Evolutionary conservation across 2,888 invertebrate genomes (phyloP), one percentile per base, ranked within the genome.

Genomic region (Tuberolachnus salignus): DNA sequence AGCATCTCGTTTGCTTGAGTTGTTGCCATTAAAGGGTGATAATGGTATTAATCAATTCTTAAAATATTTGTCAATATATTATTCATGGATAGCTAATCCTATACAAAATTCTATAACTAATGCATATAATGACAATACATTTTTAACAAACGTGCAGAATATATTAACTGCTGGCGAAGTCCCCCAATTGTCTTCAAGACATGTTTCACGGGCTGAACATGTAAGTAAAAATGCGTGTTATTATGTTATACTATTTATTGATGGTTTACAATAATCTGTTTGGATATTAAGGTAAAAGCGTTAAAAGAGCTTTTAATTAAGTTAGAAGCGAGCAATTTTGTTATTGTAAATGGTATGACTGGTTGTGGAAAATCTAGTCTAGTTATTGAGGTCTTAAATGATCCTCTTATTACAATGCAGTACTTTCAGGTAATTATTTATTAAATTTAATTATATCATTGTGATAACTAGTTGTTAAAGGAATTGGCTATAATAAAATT

Each of bases 331-430:
- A 88, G 89, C 82, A 87, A 88, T 81, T 89, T 89, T 81, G 85
- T 92, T 3, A 89, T 88, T 0, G 86, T 92, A 16, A 89, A 91
- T 84, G 92, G 92, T 13, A 91, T 92, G 91, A 88, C 91, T n/a
- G 92, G 92, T 1, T 90, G 88, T 82, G 93, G 92, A 42, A 92
- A 92, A 86, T 90, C 92, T 0, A 89, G 90, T 73, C 86, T 92
- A 13, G 90, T 90, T 1, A 88, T 90, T 80, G 89, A 88, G 80
- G 88, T 88, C 9, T 85, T 91, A 4, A 86, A 89, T 46, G 87
- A 88, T 83, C 9, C 85, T 84, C 63, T 84, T 61, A 85, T 90
- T 51, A 86, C 90, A 74, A 86, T 87, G 6, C 85, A 86, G 51
- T 85, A 86, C 69, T 91, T 91, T 84, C 87, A 88, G 81, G 87